Evolutionary conservation across 2,888 invertebrate genomes (phyloP), one percentile per base, ranked within the genome.

Genomic region (Hyles lineata): DNA sequence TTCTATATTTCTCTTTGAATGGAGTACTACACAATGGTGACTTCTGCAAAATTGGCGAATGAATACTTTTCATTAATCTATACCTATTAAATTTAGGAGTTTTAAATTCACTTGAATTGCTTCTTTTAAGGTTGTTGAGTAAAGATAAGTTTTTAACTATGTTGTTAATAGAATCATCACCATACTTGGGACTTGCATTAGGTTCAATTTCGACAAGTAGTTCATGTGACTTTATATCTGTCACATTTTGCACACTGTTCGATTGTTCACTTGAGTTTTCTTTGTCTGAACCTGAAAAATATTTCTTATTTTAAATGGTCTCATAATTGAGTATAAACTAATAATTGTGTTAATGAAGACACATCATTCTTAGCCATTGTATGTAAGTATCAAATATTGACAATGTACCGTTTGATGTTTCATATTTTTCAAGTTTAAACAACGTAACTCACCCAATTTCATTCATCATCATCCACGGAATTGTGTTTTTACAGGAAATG

Each of bases 11-110:
- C 67, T 87, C 84, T 82, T 85, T 87, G 72, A 90, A 91, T 73
- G 94, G 94, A 58, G 94, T 94, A 80, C 94, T 94, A 77, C 91
- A 90, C 43, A 91, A 78, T 55, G 92, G 92, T 1, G 92, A 92
- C 70, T 81, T 85, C 74, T 83, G 83, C 63, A 81, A 67, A 8
- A 82, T 74, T 58, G 88, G 85, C 58, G 86, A 85, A 67, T 85
- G 78, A 70, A 81, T 74, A 79, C 83, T 86, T 63, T 76, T 83
- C 35, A 84, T 85, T 71, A 87, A 74, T 81, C 84, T 86, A 76
- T 84, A 82, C 73, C 78, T 83, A 61, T 79, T 77, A 72, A 61
- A 73, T 61, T 75, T 83, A 59, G 77, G 78, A 74, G 82, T 82
- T 58, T 79, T 84, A 25, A 79, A 73, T 55, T 79, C 80, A 72